These are phyloP conservation scores for Eudasyphora cyanicolor DNA, from an alignment of 2,888 invertebrate genomes.

Conservation along the genomic window DNA sequence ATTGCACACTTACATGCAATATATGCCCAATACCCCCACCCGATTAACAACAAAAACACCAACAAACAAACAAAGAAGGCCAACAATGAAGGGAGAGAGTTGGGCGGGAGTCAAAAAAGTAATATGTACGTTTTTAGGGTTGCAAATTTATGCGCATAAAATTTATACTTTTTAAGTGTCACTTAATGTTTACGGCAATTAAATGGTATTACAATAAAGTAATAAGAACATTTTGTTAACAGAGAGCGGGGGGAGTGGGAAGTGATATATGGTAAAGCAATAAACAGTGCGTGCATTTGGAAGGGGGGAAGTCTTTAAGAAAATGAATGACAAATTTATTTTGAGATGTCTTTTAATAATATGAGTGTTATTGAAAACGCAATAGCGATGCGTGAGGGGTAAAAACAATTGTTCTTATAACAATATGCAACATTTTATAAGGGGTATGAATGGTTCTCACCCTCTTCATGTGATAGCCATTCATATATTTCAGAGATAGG, in stretches of 20 bases:
- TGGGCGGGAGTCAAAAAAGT: background rate
- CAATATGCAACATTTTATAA: too few species aligned
- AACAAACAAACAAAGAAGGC: background rate
- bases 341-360: background rate
- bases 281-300: background rate
- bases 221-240: background rate
- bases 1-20: conserved; percentile 11
- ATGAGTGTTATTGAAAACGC: too few species aligned
- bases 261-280: background rate
- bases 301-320: background rate
- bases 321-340: background rate
- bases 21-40: too few species aligned
- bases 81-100: background rate
- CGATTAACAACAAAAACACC: background rate
- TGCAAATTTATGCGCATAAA: conserved; percentile 14
- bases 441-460: too few species aligned
- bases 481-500: too few species aligned
- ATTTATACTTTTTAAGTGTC: background rate
- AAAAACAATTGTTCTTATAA: background rate
- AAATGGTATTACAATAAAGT: conserved; percentile 23
- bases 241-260: background rate
- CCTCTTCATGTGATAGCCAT: too few species aligned
- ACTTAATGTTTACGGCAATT: conserved; percentile 10
- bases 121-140: background rate
- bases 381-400: background rate